Evolutionary conservation across 2,888 invertebrate species (phyloP), one percentile per base, ranked within the genome.

Genomic region (Stenurella melanura): DNA sequence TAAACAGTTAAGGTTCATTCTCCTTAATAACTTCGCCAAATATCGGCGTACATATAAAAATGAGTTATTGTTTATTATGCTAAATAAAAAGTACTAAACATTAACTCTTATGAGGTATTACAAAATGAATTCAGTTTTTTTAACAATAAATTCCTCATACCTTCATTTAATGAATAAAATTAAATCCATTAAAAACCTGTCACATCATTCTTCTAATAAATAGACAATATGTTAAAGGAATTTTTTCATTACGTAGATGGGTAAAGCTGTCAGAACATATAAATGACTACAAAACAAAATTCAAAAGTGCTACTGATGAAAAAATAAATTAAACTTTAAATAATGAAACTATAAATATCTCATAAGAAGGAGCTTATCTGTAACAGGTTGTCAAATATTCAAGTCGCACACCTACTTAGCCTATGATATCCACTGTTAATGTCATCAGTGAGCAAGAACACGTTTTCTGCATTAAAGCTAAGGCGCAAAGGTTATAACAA

Each of bases 381-480:
- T 17, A 75, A 64, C 70, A 58, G 57, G 64, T 66, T 58, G 75
- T 64, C 70, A 75, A 54, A 70, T 70, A 73, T 50, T 75, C 68
- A 30, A 74, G 70, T 70, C 56, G 64, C 50, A 70, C 75, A 64
- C 75, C 75, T 70, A 70, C 75, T 57, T 42, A 70, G 21, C 12
- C 58, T 57, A 57, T 58, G 61, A 63, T 63, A 57, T 54, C 56
- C 56, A 19, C 63, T 21, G 57, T 38, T 70, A 75, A 64, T 58
- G 66, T 61, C 75, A 69, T 63, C 58, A 63, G 57, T 56, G 42
- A 57, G 64, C 69, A 58, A 15, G 70, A 70, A 75, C 75, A 75
- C 66, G 75, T 75, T 64, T 70, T 75, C 74, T 70, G 75, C 75
- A 75, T 75, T 75, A 75, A 56, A 56, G 15, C 50, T 57, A 58